Evolutionary conservation across 2,113 vertebrate genomes (phyloP), one percentile per base, ranked within the genome.

Genomic region (Dipodomys ordii): DNA sequence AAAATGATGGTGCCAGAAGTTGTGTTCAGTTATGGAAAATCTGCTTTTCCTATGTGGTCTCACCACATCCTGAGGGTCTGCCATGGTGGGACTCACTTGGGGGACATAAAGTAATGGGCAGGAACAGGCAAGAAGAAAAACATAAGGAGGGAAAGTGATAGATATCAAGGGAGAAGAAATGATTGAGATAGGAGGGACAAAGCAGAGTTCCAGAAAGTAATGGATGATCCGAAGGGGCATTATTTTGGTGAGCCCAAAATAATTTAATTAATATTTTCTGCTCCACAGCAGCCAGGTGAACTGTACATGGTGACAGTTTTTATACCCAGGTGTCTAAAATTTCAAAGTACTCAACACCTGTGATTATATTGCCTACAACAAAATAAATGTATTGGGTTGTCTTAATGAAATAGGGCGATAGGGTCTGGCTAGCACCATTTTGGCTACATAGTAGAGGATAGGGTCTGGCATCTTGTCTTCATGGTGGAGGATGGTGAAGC

Each of bases 11-110:
- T 76, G 65, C 60, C 0, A 25, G 92, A 96, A 62, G 65, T 76
- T 94, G 74, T 68, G 13, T 44, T 90, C 57, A 91, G 57, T 92
- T 76, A 65, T 76, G 92, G 85, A 79, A 97, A 94, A 53, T 27
- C 28, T 39, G 32, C 28, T 83, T 68, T 83, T 77, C 39, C 28
- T 35, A 2, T 95, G 92, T 92, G 95, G 85, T 87, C 84, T 95
- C 10, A 57, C 84, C 87, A 94, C 87, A 96, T 94, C 87, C 93
- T 80, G 82, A 76, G 0, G 25, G 53, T 68, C 27, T 11, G 49
- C 8, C 49, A 49, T 6, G 32, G 49, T 89, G 65, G 79, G 27
- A 39, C 39, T 39, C 39, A 39, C 39, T 39, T 39, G 39, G 90
- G 68, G 79, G 25, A 81, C 62, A 1, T 28, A 64, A 78, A 88